Evolutionary conservation across 2,888 invertebrate species (phyloP), one percentile per base, ranked within the genome.

Genomic region (Polydrusus tereticollis): DNA sequence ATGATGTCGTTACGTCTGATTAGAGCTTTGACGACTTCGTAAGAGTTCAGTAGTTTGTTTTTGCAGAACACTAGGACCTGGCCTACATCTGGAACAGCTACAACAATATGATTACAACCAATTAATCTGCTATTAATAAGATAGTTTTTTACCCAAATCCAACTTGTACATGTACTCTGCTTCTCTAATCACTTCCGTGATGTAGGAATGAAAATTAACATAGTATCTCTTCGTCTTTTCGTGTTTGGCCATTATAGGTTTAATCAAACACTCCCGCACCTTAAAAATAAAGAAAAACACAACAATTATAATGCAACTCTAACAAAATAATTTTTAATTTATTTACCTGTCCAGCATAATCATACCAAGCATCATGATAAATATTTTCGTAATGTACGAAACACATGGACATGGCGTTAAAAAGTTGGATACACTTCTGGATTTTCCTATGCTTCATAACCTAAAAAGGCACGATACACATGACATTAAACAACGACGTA

Each of bases 351-450:
- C 91, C 91, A 21, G 92, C 90, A 82, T 93, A 92, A 80, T 92
- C 90, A 74, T 87, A 90, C 95, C 95, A 95, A 0, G 94, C 93
- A 77, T 89, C 88, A 80, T 96, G 94, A 83, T 94, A 93, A 70
- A 94, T 90, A 79, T 93, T 88, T 85, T 96, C 95, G 80, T 92
- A 96, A 81, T 95, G 94, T 14, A 93, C 89, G 74, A 96, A 91
- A 2, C 95, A 94, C 71, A 91, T 90, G 29, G 91, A 89, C 85
- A 96, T 87, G 1, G 92, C 91, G 81, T 96, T 96, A 82, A 91
- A 95, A 62, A 93, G 87, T 79, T 93, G 93, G 59, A 94, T 91
- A 60, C 92, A 91, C 64, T 90, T 89, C 82, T 93, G 93, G 4
- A 92, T 90, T 78, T 90, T 91, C 82, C 91, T 88, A 80, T 92